Conservation (phyloP, 2,888 invertebrate genomes). For the Catonia carolina region DNA sequence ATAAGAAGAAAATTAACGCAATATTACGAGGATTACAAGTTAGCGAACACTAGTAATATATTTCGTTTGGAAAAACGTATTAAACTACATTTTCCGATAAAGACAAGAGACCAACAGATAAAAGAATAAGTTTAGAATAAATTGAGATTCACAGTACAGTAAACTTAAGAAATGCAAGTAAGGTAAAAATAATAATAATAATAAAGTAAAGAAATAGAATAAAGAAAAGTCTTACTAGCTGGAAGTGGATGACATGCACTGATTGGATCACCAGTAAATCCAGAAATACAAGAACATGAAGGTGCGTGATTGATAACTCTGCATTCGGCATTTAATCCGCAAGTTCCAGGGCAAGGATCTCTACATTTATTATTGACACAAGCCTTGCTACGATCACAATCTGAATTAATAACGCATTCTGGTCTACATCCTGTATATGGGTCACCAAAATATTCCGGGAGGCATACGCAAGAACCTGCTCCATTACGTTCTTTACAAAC, state of each 20-base stretch:
- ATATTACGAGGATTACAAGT: too few species aligned
- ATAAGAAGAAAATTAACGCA: too few species aligned
- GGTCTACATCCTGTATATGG: slow-evolving; percentile 80
- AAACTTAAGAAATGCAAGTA: not conserved
- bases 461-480: slow-evolving; percentile 75
- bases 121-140: too few species aligned
- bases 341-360: slow-evolving; percentile 75
- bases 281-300: slow-evolving; percentile 68
- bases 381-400: slow-evolving; percentile 67
- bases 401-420: slow-evolving; percentile 77
- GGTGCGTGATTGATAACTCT: slow-evolving; percentile 75
- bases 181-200: not conserved
- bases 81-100: too few species aligned
- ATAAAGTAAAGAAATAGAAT: slow-evolving; percentile 6
- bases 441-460: slow-evolving; percentile 77
- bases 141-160: too few species aligned
- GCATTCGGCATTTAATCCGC: slow-evolving; percentile 74
- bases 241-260: slow-evolving; percentile 43
- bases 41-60: too few species aligned
- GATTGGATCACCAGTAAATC: slow-evolving; percentile 69
- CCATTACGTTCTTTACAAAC: slow-evolving; percentile 74
- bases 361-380: slow-evolving; percentile 80
- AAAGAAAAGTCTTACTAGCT: slow-evolving; percentile 34
- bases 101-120: too few species aligned
- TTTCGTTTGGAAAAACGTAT: too few species aligned